These are phyloP conservation scores for Phalloptychus januarius DNA, from an alignment of 2,797 vertebrate genomes.

Conservation along the genomic window DNA sequence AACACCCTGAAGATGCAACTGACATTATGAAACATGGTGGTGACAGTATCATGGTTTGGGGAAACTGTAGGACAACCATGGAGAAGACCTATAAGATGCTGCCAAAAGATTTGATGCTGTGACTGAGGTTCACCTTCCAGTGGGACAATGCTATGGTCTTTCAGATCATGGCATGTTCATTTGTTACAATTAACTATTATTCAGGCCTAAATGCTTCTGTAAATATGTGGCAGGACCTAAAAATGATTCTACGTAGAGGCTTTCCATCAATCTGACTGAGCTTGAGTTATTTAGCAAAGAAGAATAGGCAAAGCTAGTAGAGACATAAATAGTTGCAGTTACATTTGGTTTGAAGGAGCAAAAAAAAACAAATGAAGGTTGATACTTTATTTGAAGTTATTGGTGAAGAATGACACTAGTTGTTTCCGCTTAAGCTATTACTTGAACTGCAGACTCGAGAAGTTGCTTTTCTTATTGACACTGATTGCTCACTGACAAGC, in stretches of 20 bases:
- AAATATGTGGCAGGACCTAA: not conserved
- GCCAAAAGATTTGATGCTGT: not conserved
- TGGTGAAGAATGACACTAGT: not conserved
- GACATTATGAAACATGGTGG: not conserved
- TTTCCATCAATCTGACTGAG: not conserved
- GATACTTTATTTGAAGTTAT: not conserved
- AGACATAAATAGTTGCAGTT: not conserved
- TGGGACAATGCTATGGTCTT: not conserved
- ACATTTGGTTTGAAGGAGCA: not conserved
- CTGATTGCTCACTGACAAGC: slow-evolving; percentile 38
- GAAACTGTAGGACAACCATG: not conserved
- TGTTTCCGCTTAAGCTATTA: not conserved
- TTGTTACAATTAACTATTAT: not conserved
- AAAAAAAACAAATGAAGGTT: not conserved
- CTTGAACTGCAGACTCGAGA: slow-evolving; percentile 2
- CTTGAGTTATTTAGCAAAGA: not conserved
- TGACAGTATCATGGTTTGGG: not conserved
- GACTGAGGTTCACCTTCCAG: not conserved
- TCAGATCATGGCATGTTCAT: not conserved
- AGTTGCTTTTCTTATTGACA: slow-evolving; percentile 39
- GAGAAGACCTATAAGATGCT: not conserved
- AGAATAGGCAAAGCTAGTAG: not conserved
- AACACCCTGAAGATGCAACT: not conserved
- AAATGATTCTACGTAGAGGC: not conserved
- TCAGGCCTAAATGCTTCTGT: not conserved